Evolutionary conservation across 2,888 invertebrate species (phyloP).

Genomic region (Brenthis daphne): DNA sequence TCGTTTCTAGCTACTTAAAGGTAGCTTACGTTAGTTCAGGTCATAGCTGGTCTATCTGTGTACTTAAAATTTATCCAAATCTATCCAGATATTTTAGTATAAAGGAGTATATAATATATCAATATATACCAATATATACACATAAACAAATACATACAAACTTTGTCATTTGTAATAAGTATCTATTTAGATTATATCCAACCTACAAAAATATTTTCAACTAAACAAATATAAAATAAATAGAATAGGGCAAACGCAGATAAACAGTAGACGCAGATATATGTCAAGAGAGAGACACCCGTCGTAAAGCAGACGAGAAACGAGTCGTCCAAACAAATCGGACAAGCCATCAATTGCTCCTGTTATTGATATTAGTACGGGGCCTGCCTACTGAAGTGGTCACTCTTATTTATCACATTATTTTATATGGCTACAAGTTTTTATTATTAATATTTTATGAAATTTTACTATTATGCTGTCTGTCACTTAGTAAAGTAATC

Average conservation of each 20-base stretch:
- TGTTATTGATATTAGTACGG: slow-evolving; percentile 76
- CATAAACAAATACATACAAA: too few relatives aligned
- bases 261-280: slow-evolving; percentile 20
- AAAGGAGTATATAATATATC: too few relatives aligned
- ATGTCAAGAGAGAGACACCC: slow-evolving; percentile 57
- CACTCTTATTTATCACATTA: slow-evolving; percentile 23
- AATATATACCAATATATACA: too few relatives aligned
- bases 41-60: too few relatives aligned
- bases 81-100: too few relatives aligned
- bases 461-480: not conserved
- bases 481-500: too few relatives aligned
- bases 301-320: slow-evolving; percentile 73
- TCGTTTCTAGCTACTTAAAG: too few relatives aligned
- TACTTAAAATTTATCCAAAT: too few relatives aligned
- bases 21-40: too few relatives aligned
- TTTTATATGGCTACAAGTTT: not conserved
- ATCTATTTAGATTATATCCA: not conserved
- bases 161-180: not conserved
- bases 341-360: slow-evolving; percentile 76
- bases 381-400: slow-evolving; percentile 38
- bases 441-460: not conserved
- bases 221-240: not conserved
- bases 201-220: not conserved
- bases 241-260: not conserved
- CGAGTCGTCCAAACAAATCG: slow-evolving; percentile 72